Evolutionary conservation across 2,113 vertebrate genomes (phyloP).

Genomic region (Columba livia): DNA sequence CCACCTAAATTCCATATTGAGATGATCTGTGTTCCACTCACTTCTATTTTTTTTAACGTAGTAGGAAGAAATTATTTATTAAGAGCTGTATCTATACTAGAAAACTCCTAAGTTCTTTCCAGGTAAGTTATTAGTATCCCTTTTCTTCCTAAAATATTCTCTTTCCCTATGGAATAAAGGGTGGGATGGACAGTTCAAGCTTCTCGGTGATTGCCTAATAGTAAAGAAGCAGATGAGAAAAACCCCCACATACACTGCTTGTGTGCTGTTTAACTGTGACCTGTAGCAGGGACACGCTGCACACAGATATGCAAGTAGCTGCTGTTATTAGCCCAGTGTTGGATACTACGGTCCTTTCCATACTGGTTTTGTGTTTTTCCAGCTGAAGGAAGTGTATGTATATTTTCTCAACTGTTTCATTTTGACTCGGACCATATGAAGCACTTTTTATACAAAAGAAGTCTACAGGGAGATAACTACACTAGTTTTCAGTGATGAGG

Average conservation of each 20-base stretch:
- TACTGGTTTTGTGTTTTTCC: neutral
- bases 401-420: neutral
- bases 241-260: neutral
- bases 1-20: neutral
- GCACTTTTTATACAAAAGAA: neutral
- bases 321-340: fast-evolving
- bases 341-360: neutral
- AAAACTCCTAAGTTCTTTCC: neutral
- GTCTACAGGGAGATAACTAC: neutral
- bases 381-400: neutral
- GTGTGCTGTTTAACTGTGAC: fast-evolving
- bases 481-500: neutral
- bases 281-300: neutral
- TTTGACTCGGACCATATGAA: neutral
- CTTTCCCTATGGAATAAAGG: neutral
- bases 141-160: neutral
- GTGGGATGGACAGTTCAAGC: neutral
- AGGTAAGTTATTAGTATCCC: constrained; percentile 17
- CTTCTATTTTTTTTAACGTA: neutral
- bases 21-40: neutral
- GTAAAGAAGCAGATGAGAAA: neutral
- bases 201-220: neutral
- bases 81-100: neutral
- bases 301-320: fast-evolving
- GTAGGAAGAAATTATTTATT: neutral